Percentiles rank a stretch among this genome's conserved stretches.
phyloP scores from a whole-genome alignment of 2,113 vertebrate species.

The Indri indri region DNA sequence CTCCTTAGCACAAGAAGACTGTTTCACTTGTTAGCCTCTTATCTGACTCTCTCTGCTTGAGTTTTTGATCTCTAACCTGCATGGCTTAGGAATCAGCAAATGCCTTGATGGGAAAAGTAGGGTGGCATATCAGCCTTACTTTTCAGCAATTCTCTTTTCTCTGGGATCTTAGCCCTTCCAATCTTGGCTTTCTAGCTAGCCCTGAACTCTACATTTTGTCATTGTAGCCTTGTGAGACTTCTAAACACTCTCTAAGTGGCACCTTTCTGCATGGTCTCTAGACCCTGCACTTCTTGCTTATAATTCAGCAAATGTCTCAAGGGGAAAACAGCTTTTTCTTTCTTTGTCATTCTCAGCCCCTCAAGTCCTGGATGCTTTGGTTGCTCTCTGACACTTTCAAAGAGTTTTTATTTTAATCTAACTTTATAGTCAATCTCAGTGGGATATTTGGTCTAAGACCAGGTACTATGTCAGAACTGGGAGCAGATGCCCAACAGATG shows the following conservation, averaged over 20 bases:
- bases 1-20: neutral
- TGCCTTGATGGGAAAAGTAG: neutral
- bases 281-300: neutral
- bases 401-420: neutral
- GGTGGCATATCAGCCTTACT: neutral
- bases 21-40: neutral
- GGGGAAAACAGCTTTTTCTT: neutral
- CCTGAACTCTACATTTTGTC: neutral
- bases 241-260: neutral
- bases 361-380: neutral
- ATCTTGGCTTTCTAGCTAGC: neutral
- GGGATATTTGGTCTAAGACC: neutral
- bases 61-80: neutral
- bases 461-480: neutral
- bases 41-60: neutral
- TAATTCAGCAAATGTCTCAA: neutral
- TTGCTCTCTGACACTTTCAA: neutral
- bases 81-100: neutral
- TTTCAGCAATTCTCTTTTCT: neutral
- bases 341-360: neutral
- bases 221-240: neutral
- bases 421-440: neutral
- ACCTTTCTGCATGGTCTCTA: neutral
- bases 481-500: neutral
- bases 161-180: neutral